phyloP scores from a whole-genome alignment of 2,797 vertebrate genomes.

The Podarcis siculus region DNA sequence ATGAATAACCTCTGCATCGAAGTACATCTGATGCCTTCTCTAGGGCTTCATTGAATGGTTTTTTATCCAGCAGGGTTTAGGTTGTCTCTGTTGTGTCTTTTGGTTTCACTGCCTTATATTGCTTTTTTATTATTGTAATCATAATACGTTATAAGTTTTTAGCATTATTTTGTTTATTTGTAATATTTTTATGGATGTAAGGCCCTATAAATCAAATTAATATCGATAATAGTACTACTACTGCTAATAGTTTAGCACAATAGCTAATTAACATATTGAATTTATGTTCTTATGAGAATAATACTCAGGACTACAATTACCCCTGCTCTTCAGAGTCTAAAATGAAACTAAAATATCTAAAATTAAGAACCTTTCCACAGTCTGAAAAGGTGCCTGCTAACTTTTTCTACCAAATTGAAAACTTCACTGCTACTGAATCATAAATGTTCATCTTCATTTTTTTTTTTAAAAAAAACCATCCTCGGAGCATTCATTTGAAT shows the following conservation, averaged over 20 bases:
- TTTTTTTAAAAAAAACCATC: neutral
- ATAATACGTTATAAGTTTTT: no score
- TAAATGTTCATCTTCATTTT: neutral
- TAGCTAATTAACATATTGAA: neutral
- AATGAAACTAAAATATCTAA: neutral
- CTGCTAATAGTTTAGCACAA: neutral
- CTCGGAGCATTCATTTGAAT: conserved; percentile 2
- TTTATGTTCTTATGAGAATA: neutral
- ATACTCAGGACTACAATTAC: neutral
- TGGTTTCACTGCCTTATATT: no score
- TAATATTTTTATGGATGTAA: no score
- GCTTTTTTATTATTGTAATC: no score
- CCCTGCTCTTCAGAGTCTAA: neutral
- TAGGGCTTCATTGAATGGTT: no score
- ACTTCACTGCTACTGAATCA: neutral
- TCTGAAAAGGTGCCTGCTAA: neutral
- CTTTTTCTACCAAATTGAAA: neutral
- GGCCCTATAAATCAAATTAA: no score
- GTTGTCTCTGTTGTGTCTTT: no score
- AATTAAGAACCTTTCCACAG: neutral
- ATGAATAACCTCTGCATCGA: no score
- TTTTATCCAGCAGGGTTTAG: no score
- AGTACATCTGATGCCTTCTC: no score
- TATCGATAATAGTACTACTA: no score
- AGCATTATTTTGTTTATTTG: no score